A percentile compares a stretch with the other conserved stretches of the same genome.
phyloP scores from a whole-genome alignment of 2,888 invertebrate genomes.

The Dugesia japonica region DNA sequence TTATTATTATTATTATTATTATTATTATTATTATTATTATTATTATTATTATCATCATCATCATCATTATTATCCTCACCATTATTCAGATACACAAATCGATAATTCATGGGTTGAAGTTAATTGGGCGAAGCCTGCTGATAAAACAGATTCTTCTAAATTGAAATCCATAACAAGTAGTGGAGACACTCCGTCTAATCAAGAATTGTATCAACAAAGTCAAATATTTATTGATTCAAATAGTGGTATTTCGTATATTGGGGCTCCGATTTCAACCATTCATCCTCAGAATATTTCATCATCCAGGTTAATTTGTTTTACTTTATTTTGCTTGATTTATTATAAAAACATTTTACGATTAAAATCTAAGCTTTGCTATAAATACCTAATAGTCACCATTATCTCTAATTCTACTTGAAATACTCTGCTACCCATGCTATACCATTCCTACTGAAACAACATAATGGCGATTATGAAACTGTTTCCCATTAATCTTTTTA shows the following conservation, averaged over 20 bases:
- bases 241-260: conserved; percentile 9
- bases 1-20: not conserved
- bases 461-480: too few species aligned
- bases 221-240: not conserved
- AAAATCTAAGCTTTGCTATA: too few species aligned
- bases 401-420: too few species aligned
- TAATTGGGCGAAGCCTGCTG: conserved; percentile 49
- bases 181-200: not conserved
- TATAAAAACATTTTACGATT: too few species aligned
- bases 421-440: too few species aligned
- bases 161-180: not conserved
- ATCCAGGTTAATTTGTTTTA: not conserved
- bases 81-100: conserved; percentile 39
- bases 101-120: conserved; percentile 48
- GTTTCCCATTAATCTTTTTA: too few species aligned
- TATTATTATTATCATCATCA: too few species aligned
- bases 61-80: too few species aligned
- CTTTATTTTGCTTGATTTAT: too few species aligned
- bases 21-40: not conserved
- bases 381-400: too few species aligned
- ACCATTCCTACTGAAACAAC: too few species aligned
- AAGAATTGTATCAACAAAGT: not conserved
- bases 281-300: not conserved
- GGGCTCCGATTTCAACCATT: not conserved
- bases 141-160: conserved; percentile 41